Evolutionary conservation across 1,140 invertebrate species (phyloP).

Genomic region (Drosophila nikananu): DNA sequence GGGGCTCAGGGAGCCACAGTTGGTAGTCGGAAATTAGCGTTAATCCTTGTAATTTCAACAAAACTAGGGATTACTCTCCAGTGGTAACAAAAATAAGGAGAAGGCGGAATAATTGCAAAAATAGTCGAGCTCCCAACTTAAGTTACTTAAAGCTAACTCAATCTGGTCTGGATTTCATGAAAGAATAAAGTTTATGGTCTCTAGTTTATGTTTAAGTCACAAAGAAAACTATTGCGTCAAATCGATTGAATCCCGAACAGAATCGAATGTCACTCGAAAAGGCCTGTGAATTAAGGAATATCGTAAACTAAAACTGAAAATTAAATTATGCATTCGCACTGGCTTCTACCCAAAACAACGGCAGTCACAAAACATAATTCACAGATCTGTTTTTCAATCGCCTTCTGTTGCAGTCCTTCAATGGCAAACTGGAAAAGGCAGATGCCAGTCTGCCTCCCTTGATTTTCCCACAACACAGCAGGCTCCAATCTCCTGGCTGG

Average conservation of each 20-base stretch:
- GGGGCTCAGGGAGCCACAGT: conserved; percentile 1
- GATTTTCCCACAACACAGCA: conserved; percentile 12
- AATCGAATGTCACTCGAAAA: not conserved
- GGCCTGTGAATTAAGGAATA: not conserved
- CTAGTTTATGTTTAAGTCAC: not conserved
- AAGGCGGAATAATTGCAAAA: conserved; percentile 11
- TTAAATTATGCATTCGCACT: conserved; percentile 11
- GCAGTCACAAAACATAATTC: conserved; percentile 26
- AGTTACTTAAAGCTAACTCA: conserved; percentile 9
- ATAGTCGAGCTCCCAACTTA: conserved; percentile 9
- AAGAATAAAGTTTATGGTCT: not conserved
- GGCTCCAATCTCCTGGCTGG: conserved; percentile 17
- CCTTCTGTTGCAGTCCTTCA: conserved; percentile 5
- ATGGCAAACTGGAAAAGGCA: conserved; percentile 13
- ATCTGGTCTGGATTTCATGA: not conserved
- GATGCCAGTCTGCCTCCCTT: conserved; percentile 1
- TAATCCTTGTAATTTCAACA: conserved; percentile 55
- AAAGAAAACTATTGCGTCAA: not conserved
- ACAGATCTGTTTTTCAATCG: conserved; percentile 17
- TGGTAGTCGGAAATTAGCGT: conserved; percentile 56
- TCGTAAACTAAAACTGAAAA: conserved; percentile 11
- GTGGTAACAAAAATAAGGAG: conserved; percentile 8
- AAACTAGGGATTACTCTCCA: conserved; percentile 36
- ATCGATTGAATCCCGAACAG: not conserved
- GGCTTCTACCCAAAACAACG: not conserved